These are phyloP conservation scores for Drosophila leonis DNA, from an alignment of 2,888 invertebrate species.

Conservation along the genomic window DNA sequence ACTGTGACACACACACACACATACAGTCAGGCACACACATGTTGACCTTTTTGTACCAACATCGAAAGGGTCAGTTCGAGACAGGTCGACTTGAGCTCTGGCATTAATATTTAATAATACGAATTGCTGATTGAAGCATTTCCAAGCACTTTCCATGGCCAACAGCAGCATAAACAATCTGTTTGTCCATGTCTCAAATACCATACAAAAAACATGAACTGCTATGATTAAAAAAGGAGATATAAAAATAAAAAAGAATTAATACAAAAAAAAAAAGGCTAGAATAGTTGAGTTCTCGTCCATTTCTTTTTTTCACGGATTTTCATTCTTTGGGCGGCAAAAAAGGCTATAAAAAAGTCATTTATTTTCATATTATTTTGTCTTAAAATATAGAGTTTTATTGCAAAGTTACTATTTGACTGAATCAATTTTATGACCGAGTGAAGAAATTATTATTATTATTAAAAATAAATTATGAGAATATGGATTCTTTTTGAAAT, in stretches of 20 bases:
- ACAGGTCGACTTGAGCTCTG: slow-evolving; percentile 72
- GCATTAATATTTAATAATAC: slow-evolving; percentile 84
- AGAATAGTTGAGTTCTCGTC: neutral
- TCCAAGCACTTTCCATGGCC: slow-evolving; percentile 58
- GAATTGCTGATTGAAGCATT: slow-evolving; percentile 82
- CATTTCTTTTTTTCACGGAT: neutral
- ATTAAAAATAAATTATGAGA: no score
- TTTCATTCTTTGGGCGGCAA: neutral
- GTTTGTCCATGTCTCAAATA: slow-evolving; percentile 51
- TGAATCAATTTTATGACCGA: neutral
- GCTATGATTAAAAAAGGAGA: slow-evolving; percentile 72
- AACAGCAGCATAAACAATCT: slow-evolving; percentile 43
- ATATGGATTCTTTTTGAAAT: no score
- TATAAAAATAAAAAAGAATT: neutral
- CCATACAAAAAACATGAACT: slow-evolving; percentile 13
- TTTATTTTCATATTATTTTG: no score
- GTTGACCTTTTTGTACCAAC: slow-evolving; percentile 62
- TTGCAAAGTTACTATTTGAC: neutral
- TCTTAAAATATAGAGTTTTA: neutral
- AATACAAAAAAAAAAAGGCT: neutral
- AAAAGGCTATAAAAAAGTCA: neutral
- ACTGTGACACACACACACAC: slow-evolving; percentile 5
- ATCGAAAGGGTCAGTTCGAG: slow-evolving; percentile 72
- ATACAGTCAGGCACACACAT: slow-evolving; percentile 30
- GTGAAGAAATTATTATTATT: no score